Conservation (phyloP, 2,888 invertebrate species). For the Caenorhabditis sulstoni region DNA sequence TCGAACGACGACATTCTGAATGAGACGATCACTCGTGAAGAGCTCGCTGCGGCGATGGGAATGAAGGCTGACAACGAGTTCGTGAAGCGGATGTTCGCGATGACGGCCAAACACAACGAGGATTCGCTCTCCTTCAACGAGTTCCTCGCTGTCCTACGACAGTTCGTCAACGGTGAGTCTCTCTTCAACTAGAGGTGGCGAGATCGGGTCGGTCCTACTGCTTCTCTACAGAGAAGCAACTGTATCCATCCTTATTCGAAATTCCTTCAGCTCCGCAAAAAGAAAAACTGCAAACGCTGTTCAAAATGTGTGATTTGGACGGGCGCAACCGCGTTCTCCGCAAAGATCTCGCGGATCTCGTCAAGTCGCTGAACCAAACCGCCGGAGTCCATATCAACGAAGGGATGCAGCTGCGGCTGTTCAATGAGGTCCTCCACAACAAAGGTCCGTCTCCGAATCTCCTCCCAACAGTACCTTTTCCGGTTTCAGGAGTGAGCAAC, state of each 20-base stretch:
- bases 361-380: conserved; percentile 82
- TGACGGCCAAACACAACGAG: conserved; percentile 86
- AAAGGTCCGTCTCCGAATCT: conserved; percentile 57
- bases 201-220: too few species aligned
- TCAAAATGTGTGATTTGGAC: conserved; percentile 97
- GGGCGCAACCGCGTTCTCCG: conserved; percentile 95
- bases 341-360: conserved; percentile 92
- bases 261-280: conserved; percentile 50
- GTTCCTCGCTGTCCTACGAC: conserved; percentile 88
- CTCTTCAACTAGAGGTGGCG: too few species aligned
- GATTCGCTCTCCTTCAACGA: conserved; percentile 93
- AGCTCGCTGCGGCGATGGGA: conserved; percentile 94
- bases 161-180: conserved; percentile 65
- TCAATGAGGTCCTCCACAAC: conserved; percentile 64
- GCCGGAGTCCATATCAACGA: conserved; percentile 78
- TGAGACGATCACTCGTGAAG: conserved; percentile 83
- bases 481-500: conserved; percentile 69
- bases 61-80: conserved; percentile 96
- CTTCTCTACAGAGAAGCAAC: too few species aligned
- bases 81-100: conserved; percentile 97
- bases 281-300: conserved; percentile 87
- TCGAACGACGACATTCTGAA: conserved; percentile 70
- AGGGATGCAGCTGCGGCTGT: conserved; percentile 61
- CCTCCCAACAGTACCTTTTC: too few species aligned
- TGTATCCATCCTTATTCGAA: neutral